Percentiles rank a stretch among this genome's conserved stretches.
Evolutionary conservation across 2,888 invertebrate species (phyloP).

Genomic region (Philereme transversata): DNA sequence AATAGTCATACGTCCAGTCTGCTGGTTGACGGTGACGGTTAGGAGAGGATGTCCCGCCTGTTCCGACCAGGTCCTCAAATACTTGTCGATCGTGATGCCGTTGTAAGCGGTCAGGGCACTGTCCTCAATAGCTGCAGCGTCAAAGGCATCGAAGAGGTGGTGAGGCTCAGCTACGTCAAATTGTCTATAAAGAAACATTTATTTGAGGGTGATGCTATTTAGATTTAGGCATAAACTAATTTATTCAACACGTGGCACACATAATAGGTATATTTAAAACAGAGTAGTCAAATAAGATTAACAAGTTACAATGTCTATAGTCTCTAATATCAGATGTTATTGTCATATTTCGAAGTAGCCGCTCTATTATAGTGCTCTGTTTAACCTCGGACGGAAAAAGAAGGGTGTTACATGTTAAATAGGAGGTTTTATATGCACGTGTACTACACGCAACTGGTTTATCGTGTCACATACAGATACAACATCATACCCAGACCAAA

Average conservation of each 20-base stretch:
- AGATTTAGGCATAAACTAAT: no score
- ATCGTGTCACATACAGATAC: no score
- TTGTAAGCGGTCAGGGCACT: constrained; percentile 55
- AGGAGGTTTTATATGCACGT: no score
- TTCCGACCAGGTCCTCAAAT: constrained; percentile 85
- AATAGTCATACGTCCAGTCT: constrained; percentile 60
- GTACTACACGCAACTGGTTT: no score
- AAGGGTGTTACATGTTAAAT: background rate
- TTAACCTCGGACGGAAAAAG: background rate
- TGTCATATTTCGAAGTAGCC: no score
- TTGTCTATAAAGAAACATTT: constrained; percentile 45
- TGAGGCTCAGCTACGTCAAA: constrained; percentile 76
- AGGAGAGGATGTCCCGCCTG: constrained; percentile 85
- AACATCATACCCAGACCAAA: no score
- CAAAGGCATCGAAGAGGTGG: constrained; percentile 78
- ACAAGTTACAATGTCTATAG: no score
- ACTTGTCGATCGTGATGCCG: constrained; percentile 63
- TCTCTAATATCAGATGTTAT: no score
- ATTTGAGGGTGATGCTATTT: background rate
- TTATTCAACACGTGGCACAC: no score
- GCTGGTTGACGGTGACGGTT: constrained; percentile 72
- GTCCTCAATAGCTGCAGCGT: constrained; percentile 59
- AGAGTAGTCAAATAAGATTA: no score
- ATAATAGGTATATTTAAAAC: no score
- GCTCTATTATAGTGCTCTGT: no score